Conservation (phyloP, 1,140 invertebrate species). For the Daktulosphaira vitifoliae region DNA sequence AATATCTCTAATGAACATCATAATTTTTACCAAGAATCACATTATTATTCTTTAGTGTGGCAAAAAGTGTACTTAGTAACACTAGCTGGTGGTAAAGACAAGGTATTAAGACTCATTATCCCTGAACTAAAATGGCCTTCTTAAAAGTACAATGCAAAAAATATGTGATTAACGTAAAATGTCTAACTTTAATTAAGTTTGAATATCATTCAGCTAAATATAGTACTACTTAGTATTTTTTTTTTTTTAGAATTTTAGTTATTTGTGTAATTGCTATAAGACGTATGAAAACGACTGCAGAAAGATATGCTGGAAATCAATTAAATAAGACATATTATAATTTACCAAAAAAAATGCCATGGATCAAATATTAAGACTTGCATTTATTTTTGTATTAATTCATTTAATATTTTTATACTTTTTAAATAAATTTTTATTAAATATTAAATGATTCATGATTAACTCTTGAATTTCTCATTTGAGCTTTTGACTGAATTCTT, state of each 20-base stretch:
- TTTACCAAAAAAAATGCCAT: slow-evolving; percentile 31
- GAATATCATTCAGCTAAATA: not conserved
- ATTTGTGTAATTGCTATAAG: slow-evolving; percentile 13
- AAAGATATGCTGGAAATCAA: not conserved
- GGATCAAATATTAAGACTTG: slow-evolving; percentile 24
- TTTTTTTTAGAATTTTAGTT: slow-evolving; percentile 1
- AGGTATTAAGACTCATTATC: slow-evolving; percentile 1
- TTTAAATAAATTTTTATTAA: too few relatives aligned
- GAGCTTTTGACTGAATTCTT: too few relatives aligned
- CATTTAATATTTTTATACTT: too few relatives aligned
- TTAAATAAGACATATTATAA: not conserved
- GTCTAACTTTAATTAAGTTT: slow-evolving; percentile 14
- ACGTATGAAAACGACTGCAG: not conserved
- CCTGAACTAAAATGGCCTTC: slow-evolving; percentile 11
- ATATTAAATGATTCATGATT: too few relatives aligned
- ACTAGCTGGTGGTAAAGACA: slow-evolving; percentile 16
- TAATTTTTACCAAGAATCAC: not conserved
- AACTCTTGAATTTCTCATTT: too few relatives aligned
- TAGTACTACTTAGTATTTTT: not conserved
- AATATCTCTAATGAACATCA: not conserved
- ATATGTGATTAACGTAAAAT: slow-evolving; percentile 15
- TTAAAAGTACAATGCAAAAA: slow-evolving; percentile 15
- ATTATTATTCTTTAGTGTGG: slow-evolving; percentile 15
- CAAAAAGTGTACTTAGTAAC: slow-evolving; percentile 24
- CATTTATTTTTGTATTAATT: too few relatives aligned